Evolutionary conservation across 2,797 vertebrate species (phyloP).

Genomic region (Sternarchorhynchus goeldii): DNA sequence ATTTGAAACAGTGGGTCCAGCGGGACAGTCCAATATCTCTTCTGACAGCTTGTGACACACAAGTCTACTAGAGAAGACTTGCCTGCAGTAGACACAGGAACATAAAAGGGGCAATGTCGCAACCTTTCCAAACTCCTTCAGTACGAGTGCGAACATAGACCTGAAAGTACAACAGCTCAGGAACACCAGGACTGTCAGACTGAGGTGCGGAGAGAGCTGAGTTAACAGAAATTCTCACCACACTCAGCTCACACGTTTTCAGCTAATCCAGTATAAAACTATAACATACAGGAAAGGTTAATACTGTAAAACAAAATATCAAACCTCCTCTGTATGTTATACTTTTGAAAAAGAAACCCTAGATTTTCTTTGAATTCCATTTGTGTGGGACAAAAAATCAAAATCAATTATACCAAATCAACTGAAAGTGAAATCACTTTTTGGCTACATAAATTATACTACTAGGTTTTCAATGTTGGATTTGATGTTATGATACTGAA

Average conservation of each 20-base stretch:
- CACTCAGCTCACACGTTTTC: background rate
- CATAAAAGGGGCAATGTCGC: background rate
- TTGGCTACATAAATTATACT: too few relatives aligned
- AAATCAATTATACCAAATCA: too few relatives aligned
- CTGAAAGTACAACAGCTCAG: slow-evolving; percentile 1
- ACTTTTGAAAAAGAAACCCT: too few relatives aligned
- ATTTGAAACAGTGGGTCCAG: too few relatives aligned
- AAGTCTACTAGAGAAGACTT: slow-evolving; percentile 1
- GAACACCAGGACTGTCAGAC: background rate
- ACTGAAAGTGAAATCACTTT: too few relatives aligned
- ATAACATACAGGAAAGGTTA: too few relatives aligned
- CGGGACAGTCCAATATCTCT: background rate
- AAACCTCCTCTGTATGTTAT: too few relatives aligned
- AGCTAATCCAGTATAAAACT: background rate
- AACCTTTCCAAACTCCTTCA: slow-evolving; percentile 1
- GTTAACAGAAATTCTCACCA: background rate
- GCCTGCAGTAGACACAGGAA: slow-evolving; percentile 1
- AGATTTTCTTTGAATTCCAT: too few relatives aligned
- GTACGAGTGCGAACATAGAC: background rate
- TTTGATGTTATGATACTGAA: background rate
- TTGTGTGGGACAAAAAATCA: too few relatives aligned
- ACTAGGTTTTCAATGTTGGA: background rate
- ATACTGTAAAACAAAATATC: background rate
- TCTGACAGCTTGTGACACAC: slow-evolving; percentile 22
- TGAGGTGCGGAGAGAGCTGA: background rate